Base-by-base conservation (phyloP, 2,888 invertebrate species). In the Deilephila porcellus region DNA sequence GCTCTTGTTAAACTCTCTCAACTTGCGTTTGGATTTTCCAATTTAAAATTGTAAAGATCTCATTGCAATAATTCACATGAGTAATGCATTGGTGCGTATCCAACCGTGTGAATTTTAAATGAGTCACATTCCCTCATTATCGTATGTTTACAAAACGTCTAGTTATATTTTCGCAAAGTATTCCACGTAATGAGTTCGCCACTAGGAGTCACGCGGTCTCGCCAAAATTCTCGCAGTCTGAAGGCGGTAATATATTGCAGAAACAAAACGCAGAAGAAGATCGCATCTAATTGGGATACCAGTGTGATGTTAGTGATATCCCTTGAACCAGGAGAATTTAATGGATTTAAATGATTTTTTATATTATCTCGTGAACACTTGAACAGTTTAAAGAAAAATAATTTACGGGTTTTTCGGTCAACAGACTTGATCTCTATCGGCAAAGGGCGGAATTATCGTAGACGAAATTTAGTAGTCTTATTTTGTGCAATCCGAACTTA, bases 181-280 rank as follows among this genome's bases (percentile, higher is more conserved):
- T 72, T 56, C 67, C 72, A 59, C 72, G 25, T 64, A 72, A 4
- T 25, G 37, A 72, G 59, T 67, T 64, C 25, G 34, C 34, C 53
- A n/a, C 56, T 56, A 53, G 64, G 64, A 72, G 64, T 67, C 72
- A 37, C 59, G 19, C 37, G 64, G 63, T 64, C 64, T 59, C 72
- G 72, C 64, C 59, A 72, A 64, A 72, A 67, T 67, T 64, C 64
- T 20, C 67, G 64, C 56, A n/a, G 59, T 25, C 17, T 25, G 32
- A 25, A 34, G 59, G 34, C 59, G 63, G 72, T 72, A 67, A 72
- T 72, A 32, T 59, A 67, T 72, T 72, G 72, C 37, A 37, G 59
- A 72, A 64, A 67, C 29, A 72, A 72, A 72, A 72, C 59, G 52
- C 2, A 45, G 52, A 17, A 67, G 52, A 67, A 56, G 64, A 59